phyloP scores from a whole-genome alignment of 2,888 invertebrate species.

The Eupsilia transversa region DNA sequence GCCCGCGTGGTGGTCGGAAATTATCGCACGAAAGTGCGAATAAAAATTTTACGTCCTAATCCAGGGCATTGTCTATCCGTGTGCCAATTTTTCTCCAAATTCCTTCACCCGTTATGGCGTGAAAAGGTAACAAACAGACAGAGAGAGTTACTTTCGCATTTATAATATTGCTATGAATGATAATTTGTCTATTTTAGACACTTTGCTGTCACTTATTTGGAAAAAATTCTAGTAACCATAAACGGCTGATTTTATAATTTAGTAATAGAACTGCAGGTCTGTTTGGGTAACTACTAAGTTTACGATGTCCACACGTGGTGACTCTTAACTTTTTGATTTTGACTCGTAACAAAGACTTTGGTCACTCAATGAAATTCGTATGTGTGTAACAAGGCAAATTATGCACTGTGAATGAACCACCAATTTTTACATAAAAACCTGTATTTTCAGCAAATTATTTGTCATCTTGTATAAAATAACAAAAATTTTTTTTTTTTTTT shows the following conservation, averaged over 20 bases:
- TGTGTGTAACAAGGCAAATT: too few relatives aligned
- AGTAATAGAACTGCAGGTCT: neutral
- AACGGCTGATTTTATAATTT: neutral
- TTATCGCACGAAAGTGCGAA: too few relatives aligned
- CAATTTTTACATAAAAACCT: too few relatives aligned
- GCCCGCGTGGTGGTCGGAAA: neutral
- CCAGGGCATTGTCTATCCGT: neutral
- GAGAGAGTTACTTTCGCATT: neutral
- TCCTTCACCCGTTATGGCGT: neutral
- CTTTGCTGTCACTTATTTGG: neutral
- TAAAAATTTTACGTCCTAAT: neutral
- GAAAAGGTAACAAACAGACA: too few relatives aligned
- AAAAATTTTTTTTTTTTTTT: neutral
- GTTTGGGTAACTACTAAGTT: neutral
- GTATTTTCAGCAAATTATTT: too few relatives aligned
- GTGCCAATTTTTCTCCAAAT: neutral
- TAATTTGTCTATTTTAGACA: neutral
- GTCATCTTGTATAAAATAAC: too few relatives aligned
- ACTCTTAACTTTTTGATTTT: neutral
- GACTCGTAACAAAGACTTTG: neutral
- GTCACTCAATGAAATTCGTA: neutral
- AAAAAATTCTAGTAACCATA: neutral
- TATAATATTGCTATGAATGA: neutral
- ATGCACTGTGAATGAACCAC: too few relatives aligned
- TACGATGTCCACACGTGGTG: neutral